Evolutionary conservation across 2,113 vertebrate genomes (phyloP).

Genomic region (Oreochromis spilurus): DNA sequence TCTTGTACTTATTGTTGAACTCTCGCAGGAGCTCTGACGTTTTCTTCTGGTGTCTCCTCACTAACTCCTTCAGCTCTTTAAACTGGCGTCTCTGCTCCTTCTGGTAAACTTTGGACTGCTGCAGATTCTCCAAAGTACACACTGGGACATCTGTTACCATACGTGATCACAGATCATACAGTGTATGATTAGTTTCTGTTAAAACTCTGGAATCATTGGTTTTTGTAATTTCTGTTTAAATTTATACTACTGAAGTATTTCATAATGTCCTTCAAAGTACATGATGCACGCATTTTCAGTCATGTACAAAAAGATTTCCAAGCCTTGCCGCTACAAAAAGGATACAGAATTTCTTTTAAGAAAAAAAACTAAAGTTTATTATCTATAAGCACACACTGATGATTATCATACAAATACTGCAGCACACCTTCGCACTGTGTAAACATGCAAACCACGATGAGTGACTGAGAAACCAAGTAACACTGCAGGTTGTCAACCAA

Average conservation of each 20-base stretch:
- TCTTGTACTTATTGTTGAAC: conserved; percentile 68
- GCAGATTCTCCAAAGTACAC: conserved; percentile 84
- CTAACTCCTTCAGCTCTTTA: conserved; percentile 97
- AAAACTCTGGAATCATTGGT: neutral
- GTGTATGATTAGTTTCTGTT: neutral
- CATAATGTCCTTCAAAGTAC: neutral
- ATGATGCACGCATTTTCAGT: neutral
- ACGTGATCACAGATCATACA: neutral
- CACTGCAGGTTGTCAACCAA: neutral
- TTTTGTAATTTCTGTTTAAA: neutral
- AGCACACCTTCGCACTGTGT: neutral
- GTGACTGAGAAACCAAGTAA: neutral
- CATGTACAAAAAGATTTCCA: neutral
- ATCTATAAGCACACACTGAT: fast-evolving
- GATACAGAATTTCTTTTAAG: neutral
- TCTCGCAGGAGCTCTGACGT: conserved; percentile 75
- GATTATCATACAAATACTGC: neutral
- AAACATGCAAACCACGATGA: fast-evolving
- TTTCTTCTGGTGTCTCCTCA: conserved; percentile 95
- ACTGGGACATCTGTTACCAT: conserved; percentile 81
- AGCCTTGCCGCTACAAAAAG: neutral
- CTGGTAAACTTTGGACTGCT: conserved; percentile 90
- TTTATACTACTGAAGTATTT: neutral
- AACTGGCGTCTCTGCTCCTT: conserved; percentile 95
- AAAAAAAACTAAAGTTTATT: neutral